These are phyloP conservation scores for Cygnus buccinator DNA, from an alignment of 2,113 vertebrate genomes.

Conservation along the genomic window DNA sequence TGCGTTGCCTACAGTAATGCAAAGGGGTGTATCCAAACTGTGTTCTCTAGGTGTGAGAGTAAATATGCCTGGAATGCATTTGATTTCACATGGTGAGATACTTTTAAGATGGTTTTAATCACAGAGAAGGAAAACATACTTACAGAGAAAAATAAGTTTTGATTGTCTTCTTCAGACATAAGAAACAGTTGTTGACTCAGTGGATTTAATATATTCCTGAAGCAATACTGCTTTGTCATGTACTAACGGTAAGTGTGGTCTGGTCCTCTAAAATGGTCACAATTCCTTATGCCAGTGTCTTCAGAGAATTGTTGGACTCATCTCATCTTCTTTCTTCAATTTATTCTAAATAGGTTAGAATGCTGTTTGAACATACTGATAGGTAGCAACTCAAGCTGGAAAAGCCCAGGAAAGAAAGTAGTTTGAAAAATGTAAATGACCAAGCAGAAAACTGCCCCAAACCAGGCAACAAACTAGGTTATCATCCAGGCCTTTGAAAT, in stretches of 20 bases:
- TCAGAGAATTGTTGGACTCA: neutral
- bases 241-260: neutral
- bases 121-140: accelerated
- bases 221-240: too few species aligned
- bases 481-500: neutral
- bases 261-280: accelerated
- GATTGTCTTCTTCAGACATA: accelerated
- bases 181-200: neutral
- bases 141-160: neutral
- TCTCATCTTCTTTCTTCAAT: accelerated
- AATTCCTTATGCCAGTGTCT: neutral
- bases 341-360: neutral
- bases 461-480: neutral
- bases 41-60: neutral
- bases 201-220: accelerated
- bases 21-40: neutral
- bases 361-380: accelerated
- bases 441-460: neutral
- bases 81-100: too few species aligned
- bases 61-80: accelerated
- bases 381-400: neutral
- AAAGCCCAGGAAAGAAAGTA: too few species aligned
- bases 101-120: accelerated
- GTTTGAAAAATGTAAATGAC: too few species aligned
- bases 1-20: neutral